Percentiles rank a stretch among this genome's conserved stretches.
These are phyloP conservation scores for Trachemys scripta DNA, from an alignment of 2,113 vertebrate genomes.

Conservation along the genomic window DNA sequence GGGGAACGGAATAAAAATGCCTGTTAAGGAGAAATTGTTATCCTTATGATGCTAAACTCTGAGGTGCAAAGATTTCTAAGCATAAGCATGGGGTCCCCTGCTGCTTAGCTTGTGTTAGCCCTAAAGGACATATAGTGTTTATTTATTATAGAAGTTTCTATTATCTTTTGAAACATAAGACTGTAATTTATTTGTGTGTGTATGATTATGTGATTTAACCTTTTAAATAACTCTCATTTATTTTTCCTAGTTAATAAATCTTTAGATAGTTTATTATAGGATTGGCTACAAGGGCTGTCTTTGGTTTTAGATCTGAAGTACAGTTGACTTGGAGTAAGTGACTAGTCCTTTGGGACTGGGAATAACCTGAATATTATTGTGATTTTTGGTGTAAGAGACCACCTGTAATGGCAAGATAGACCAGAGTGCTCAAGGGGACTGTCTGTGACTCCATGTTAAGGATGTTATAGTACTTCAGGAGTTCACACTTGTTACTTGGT, in stretches of 20 bases:
- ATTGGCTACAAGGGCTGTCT: background rate
- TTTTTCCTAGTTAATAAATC: too few species aligned
- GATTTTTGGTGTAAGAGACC: too few species aligned
- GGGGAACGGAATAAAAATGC: background rate
- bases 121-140: background rate
- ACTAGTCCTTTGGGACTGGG: too few species aligned
- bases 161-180: background rate
- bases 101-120: background rate
- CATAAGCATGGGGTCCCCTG: background rate
- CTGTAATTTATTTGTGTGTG: background rate
- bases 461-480: too few species aligned
- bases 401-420: too few species aligned
- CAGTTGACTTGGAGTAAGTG: too few species aligned
- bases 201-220: background rate
- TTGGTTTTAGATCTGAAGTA: background rate
- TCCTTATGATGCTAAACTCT: background rate
- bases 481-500: too few species aligned
- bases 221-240: background rate
- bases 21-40: background rate
- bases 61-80: background rate
- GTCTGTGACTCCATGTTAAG: too few species aligned
- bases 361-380: too few species aligned
- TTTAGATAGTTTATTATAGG: background rate
- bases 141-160: background rate
- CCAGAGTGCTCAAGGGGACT: too few species aligned